Evolutionary conservation across 2,113 vertebrate genomes (phyloP).

Genomic region (Myrmecobius fasciatus): DNA sequence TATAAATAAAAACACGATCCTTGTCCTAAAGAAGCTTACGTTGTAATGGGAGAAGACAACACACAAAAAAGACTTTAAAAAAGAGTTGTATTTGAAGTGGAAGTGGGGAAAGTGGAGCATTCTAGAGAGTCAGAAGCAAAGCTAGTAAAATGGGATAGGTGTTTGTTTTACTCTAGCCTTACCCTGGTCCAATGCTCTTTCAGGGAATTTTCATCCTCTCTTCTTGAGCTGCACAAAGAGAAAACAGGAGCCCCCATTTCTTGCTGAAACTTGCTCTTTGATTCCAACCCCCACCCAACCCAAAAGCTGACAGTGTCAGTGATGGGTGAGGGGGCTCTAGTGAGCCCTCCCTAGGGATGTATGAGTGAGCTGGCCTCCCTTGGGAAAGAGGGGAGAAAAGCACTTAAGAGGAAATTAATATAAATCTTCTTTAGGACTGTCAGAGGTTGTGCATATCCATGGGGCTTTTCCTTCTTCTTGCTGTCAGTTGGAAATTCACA

Average conservation of each 20-base stretch:
- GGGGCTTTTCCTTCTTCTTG: not conserved
- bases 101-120: not conserved
- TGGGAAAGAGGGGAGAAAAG: not conserved
- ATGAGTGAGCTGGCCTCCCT: not conserved
- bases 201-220: not conserved
- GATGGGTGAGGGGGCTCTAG: not conserved
- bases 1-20: not conserved
- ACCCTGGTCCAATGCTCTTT: not conserved
- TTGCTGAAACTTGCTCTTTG: not conserved
- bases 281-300: not conserved
- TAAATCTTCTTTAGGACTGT: not conserved
- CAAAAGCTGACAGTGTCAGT: not conserved
- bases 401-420: not conserved
- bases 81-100: not conserved
- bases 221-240: not conserved
- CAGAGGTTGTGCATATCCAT: not conserved
- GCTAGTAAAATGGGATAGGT: not conserved
- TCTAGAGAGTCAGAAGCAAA: not conserved
- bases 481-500: not conserved
- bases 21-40: not conserved
- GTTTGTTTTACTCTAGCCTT: not conserved
- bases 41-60: not conserved
- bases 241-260: not conserved
- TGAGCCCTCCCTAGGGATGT: not conserved
- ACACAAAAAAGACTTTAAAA: not conserved